phyloP scores from a whole-genome alignment of 2,113 vertebrate genomes.

The Vimba vimba region DNA sequence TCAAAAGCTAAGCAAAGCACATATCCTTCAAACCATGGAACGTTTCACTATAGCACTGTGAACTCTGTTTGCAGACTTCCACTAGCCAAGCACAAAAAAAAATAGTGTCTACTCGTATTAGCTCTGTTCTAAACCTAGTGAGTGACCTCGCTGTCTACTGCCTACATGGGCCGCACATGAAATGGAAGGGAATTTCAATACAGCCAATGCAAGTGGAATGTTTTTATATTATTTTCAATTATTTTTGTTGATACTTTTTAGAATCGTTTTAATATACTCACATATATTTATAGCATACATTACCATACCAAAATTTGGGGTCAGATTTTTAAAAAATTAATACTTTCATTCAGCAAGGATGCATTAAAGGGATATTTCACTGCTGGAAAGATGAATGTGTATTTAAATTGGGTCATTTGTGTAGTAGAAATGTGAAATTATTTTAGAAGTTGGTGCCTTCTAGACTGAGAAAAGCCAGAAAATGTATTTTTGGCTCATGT shows the following conservation, averaged over 20 bases:
- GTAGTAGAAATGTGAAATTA: too few relatives aligned
- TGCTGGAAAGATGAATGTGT: too few relatives aligned
- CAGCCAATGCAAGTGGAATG: background rate
- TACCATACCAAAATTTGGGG: too few relatives aligned
- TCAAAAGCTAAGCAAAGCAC: background rate
- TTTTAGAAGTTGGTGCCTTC: too few relatives aligned
- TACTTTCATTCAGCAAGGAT: background rate
- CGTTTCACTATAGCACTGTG: background rate
- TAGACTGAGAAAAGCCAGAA: too few relatives aligned
- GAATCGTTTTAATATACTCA: background rate
- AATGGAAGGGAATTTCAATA: background rate
- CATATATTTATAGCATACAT: background rate
- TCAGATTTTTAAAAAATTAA: too few relatives aligned
- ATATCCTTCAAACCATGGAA: background rate
- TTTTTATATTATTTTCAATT: too few relatives aligned
- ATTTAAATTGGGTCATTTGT: too few relatives aligned
- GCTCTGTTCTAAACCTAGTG: conserved; percentile 13
- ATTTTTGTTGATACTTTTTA: too few relatives aligned
- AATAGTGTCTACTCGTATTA: conserved; percentile 42
- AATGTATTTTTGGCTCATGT: too few relatives aligned
- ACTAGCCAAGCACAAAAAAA: conserved; percentile 5
- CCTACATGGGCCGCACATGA: background rate
- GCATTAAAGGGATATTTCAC: background rate
- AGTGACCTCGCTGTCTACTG: background rate
- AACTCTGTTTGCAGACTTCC: conserved; percentile 11